Percentiles rank a stretch among this genome's conserved stretches.
These are phyloP conservation scores for Teinopalpus imperialis DNA, from an alignment of 2,888 invertebrate species.

Conservation along the genomic window DNA sequence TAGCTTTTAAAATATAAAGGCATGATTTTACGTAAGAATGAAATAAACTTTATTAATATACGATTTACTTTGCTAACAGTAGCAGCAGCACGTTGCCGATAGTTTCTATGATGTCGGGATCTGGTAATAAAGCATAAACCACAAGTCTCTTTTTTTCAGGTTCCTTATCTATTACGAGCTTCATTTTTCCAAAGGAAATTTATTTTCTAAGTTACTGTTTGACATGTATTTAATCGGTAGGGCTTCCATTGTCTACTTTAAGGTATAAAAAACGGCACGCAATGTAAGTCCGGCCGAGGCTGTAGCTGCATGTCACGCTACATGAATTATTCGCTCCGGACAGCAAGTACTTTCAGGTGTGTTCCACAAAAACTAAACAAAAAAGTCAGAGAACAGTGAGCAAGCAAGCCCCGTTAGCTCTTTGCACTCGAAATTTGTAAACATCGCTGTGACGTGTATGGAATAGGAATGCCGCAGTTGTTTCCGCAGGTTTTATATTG, in stretches of 20 bases:
- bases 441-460: slow-evolving; percentile 39
- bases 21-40: no score
- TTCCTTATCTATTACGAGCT: no score
- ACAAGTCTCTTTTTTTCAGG: no score
- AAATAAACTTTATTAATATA: no score
- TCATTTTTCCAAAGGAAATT: no score
- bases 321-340: slow-evolving; percentile 59
- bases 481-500: slow-evolving; percentile 27
- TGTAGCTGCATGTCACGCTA: slow-evolving; percentile 65
- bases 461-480: slow-evolving; percentile 30
- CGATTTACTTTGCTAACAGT: no score
- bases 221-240: no score
- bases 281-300: slow-evolving; percentile 72
- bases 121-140: no score
- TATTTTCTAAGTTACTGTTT: no score
- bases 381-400: slow-evolving; percentile 53
- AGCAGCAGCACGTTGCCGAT: no score
- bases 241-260: slow-evolving; percentile 42
- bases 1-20: no score
- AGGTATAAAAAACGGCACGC: slow-evolving; percentile 70
- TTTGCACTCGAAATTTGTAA: slow-evolving; percentile 59
- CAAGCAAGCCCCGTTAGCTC: slow-evolving; percentile 53
- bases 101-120: no score
- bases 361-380: slow-evolving; percentile 58
- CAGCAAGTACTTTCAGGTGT: slow-evolving; percentile 57